Conservation (phyloP, 64 coral and sea anemone genomes). For the Dendrophyllia cribrosa region DNA sequence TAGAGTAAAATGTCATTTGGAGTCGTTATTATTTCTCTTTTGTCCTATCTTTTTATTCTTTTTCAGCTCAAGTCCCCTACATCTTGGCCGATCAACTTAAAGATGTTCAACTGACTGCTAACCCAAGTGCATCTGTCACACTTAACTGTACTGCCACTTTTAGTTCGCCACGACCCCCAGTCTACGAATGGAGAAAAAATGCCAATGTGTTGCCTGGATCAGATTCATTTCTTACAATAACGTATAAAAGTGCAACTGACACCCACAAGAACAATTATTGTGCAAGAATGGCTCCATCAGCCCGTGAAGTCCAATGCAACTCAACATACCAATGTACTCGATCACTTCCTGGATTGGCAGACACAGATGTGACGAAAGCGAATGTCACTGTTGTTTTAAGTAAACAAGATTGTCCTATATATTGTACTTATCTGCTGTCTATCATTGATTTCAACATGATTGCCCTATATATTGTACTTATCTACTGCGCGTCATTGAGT, state of each 20-base stretch:
- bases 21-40: background rate
- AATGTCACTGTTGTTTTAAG: conserved; percentile 1
- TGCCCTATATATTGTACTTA: too few species aligned
- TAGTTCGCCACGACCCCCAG: background rate
- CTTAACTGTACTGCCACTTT: background rate
- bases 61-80: conserved; percentile 9
- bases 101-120: background rate
- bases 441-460: background rate
- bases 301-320: background rate
- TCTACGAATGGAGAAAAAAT: background rate
- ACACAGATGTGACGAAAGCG: background rate
- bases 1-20: too few species aligned
- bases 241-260: background rate
- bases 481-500: too few species aligned
- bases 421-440: background rate
- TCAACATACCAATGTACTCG: conserved; percentile 2
- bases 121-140: background rate
- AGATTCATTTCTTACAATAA: background rate
- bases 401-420: background rate
- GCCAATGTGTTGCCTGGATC: background rate
- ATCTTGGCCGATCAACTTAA: background rate
- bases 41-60: too few species aligned
- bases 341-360: background rate
- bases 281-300: background rate
- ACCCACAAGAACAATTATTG: background rate